Evolutionary conservation across 2,888 invertebrate genomes (phyloP), one percentile per base, ranked within the genome.

Genomic region (Rambutsinella grinnellia): DNA sequence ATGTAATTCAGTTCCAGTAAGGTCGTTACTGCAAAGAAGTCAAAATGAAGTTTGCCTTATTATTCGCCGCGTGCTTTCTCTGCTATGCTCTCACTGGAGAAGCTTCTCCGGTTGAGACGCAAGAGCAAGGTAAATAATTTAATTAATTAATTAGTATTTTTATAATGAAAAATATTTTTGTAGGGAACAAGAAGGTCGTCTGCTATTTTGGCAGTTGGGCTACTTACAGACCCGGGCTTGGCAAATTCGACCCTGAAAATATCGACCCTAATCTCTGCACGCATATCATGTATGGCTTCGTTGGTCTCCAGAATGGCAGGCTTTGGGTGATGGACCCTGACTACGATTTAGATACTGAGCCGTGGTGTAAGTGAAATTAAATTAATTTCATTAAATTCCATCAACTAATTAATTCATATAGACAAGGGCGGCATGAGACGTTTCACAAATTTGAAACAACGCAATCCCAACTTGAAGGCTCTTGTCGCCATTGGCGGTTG

Each of bases 191-290:
- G 79, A 87, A 89, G 76, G 87, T 93, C 0, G 88, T 93, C 0
- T 94, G 94, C 84, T 94, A 94, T 86, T 92, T 90, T 81, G 93
- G 93, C 2, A 90, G 91, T 13, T 94, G 94, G 94, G 89, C 94
- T 0, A 90, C 90, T 0, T 93, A 93, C 84, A 89, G 94, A 44
- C 86, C 85, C 0, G 90, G 89, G 0, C 85, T 87, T 58, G 94
- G 93, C 0, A 89, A 90, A 85, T 93, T 91, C 83, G 88, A 90
- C 8, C 90, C 93, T 8, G 85, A 85, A 68, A 65, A 84, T 57
- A 85, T 85, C 23, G 85, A 85, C 60, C 85, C 85, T 1, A 78
- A 74, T 68, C 67, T 84, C 1, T 85, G 85, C 70, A 85, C 85
- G 10, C 85, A 85, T 76, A 54, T 85, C 1, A 79, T 93, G 15